Percentiles rank a stretch among this genome's conserved stretches.
These are phyloP conservation scores for Apostichopus leukothele DNA, from an alignment of 53 echinoderm and acorn worm species.

Conservation along the genomic window DNA sequence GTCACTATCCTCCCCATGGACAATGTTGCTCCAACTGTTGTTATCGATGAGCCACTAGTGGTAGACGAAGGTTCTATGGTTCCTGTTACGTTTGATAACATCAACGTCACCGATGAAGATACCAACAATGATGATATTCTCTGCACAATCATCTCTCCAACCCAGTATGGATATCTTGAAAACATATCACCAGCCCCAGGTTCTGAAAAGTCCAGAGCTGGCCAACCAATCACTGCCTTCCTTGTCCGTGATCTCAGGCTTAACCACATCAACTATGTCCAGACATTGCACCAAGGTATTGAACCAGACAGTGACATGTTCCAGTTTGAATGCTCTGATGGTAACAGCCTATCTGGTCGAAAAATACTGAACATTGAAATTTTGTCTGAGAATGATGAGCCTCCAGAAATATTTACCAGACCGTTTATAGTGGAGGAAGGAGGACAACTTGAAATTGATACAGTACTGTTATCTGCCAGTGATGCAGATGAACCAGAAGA, in stretches of 20 bases:
- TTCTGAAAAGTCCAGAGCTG: slow-evolving; percentile 94
- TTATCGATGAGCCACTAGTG: slow-evolving; percentile 57
- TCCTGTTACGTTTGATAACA: slow-evolving; percentile 57
- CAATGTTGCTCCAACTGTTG: slow-evolving; percentile 84
- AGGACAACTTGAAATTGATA: slow-evolving; percentile 65
- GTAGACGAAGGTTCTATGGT: slow-evolving; percentile 81
- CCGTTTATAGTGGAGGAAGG: slow-evolving; percentile 81
- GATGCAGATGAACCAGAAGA: slow-evolving; percentile 79
- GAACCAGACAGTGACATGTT: slow-evolving; percentile 91
- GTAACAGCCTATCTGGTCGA: slow-evolving; percentile 71
- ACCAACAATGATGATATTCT: slow-evolving; percentile 89
- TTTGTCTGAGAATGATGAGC: slow-evolving; percentile 82
- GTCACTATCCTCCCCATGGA: slow-evolving; percentile 96
- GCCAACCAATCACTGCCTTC: slow-evolving; percentile 93
- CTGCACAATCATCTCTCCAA: slow-evolving; percentile 73
- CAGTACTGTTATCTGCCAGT: slow-evolving; percentile 65
- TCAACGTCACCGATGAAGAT: slow-evolving; percentile 74
- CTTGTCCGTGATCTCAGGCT: slow-evolving; percentile 84
- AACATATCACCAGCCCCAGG: slow-evolving; percentile 98
- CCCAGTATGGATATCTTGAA: slow-evolving; percentile 83
- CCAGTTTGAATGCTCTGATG: slow-evolving; percentile 87
- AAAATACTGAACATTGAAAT: slow-evolving; percentile 84
- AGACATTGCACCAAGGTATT: slow-evolving; percentile 74
- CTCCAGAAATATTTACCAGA: slow-evolving; percentile 67
- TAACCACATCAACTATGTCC: slow-evolving; percentile 98